Evolutionary conservation across 2,888 invertebrate genomes (phyloP), one percentile per base, ranked within the genome.

Genomic region (Apantesis nais): DNA sequence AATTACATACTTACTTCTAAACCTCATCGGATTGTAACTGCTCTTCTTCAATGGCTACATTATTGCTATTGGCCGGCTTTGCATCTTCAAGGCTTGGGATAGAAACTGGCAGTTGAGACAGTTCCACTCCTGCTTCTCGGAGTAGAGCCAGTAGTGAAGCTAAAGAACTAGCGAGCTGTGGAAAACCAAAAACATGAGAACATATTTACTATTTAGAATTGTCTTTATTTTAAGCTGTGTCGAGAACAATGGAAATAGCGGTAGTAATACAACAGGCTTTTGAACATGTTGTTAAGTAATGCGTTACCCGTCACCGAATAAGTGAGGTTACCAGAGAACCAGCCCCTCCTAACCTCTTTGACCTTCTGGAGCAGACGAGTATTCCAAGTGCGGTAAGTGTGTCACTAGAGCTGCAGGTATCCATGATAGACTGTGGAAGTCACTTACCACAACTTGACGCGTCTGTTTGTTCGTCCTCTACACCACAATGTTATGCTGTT

Each of bases 1-100:
- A n/a, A n/a, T n/a, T n/a, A 31, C 12, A 16, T 65, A 48, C 72
- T 71, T 66, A 65, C 58, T 55, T 69, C 83, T 86, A 93, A 78
- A 94, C 93, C 89, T 93, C 93, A 74, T 93, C 93, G 4, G 92
- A 78, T 9, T 84, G 88, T 62, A 93, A 77, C 12, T 84, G 76
- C 11, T 85, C 77, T 25, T 88, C 86, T 0, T 83, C 84, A 25
- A 82, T 74, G 8, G 77, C 67, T 4, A 73, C 78, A n/a, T 74
- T 48, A 1, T 41, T 44, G 19, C n/a, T 65, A 31, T 41, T 37
- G 11, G 68, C 62, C 5, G 73, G n/a, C 25, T 66, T 61, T 12
- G 74, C 69, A 0, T 58, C 67, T 11, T 76, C 81, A 22, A 68
- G 61, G 7, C 74, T 79, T 9, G 83, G 78, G 22, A 80, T 16